These are phyloP conservation scores for Eupithecia vulgata DNA, from an alignment of 2,888 invertebrate genomes.

Conservation along the genomic window DNA sequence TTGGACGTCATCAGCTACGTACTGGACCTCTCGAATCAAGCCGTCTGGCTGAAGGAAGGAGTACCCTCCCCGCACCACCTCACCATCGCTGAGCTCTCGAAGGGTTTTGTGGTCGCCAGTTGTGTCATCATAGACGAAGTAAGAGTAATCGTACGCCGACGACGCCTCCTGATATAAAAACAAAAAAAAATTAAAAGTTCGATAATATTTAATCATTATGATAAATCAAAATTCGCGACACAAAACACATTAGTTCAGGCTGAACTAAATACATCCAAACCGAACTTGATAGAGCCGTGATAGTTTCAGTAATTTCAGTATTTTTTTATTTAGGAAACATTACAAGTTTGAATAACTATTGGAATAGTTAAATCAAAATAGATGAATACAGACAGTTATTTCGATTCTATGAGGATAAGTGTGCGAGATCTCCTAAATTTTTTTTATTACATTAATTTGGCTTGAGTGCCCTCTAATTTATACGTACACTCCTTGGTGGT, in stretches of 20 bases:
- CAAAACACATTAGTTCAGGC: too few relatives aligned
- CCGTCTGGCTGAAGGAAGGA: slow-evolving; percentile 83
- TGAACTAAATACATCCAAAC: too few relatives aligned
- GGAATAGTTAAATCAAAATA: too few relatives aligned
- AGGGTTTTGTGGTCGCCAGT: slow-evolving; percentile 83
- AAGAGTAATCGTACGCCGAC: slow-evolving; percentile 73
- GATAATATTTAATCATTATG: too few relatives aligned
- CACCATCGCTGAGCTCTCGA: slow-evolving; percentile 81
- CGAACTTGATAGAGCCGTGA: too few relatives aligned
- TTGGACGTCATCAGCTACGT: slow-evolving; percentile 79
- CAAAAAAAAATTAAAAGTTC: background rate
- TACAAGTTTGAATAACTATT: too few relatives aligned
- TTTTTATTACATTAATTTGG: background rate
- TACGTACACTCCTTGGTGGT: slow-evolving; percentile 62
- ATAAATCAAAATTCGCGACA: too few relatives aligned
- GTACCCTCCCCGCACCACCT: slow-evolving; percentile 80
- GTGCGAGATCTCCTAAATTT: too few relatives aligned
- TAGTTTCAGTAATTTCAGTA: too few relatives aligned
- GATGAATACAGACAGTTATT: too few relatives aligned
- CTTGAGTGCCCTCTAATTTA: background rate
- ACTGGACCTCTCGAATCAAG: slow-evolving; percentile 79
- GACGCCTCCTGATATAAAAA: slow-evolving; percentile 15
- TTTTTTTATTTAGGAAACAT: too few relatives aligned
- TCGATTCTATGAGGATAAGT: too few relatives aligned
- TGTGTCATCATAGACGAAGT: slow-evolving; percentile 80